phyloP scores from a whole-genome alignment of 1,140 invertebrate species.

The Eumeta japonica region DNA sequence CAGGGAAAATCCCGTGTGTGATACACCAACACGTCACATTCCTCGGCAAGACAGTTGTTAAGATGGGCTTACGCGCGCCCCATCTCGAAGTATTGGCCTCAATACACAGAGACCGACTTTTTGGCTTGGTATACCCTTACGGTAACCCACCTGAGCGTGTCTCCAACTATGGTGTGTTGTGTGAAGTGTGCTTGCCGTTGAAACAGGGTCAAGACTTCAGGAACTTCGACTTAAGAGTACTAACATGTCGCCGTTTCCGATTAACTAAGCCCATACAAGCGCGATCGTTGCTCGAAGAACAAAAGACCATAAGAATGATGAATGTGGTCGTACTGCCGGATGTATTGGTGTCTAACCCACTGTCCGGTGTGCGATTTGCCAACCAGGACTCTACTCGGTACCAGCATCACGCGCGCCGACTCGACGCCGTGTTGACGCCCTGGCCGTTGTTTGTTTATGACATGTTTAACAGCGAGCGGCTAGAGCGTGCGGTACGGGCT shows the following conservation, averaged over 20 bases:
- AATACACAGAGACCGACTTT: constrained; percentile 32
- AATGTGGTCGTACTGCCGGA: constrained; percentile 30
- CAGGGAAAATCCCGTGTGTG: constrained; percentile 31
- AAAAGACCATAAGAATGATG: constrained; percentile 21
- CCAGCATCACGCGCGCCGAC: not conserved
- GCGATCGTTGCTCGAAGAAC: constrained; percentile 17
- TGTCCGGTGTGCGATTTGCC: constrained; percentile 24
- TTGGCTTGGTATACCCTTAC: constrained; percentile 46
- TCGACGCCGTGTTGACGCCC: constrained; percentile 34
- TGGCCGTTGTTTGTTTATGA: constrained; percentile 69
- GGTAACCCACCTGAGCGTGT: constrained; percentile 22
- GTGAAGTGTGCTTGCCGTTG: constrained; percentile 42
- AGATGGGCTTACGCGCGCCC: constrained; percentile 29
- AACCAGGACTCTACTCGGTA: constrained; percentile 20
- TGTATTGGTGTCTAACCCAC: constrained; percentile 19
- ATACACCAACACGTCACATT: constrained; percentile 41
- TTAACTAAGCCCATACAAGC: constrained; percentile 19
- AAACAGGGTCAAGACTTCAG: constrained; percentile 9
- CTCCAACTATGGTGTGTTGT: constrained; percentile 44
- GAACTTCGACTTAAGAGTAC: constrained; percentile 39
- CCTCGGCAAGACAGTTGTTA: constrained; percentile 48
- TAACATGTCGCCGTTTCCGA: constrained; percentile 35
- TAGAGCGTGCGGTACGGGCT: constrained; percentile 13
- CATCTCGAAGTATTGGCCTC: constrained; percentile 17
- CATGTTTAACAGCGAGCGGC: constrained; percentile 63